phyloP scores from a whole-genome alignment of 1,140 invertebrate species.

The Physella acuta region DNA sequence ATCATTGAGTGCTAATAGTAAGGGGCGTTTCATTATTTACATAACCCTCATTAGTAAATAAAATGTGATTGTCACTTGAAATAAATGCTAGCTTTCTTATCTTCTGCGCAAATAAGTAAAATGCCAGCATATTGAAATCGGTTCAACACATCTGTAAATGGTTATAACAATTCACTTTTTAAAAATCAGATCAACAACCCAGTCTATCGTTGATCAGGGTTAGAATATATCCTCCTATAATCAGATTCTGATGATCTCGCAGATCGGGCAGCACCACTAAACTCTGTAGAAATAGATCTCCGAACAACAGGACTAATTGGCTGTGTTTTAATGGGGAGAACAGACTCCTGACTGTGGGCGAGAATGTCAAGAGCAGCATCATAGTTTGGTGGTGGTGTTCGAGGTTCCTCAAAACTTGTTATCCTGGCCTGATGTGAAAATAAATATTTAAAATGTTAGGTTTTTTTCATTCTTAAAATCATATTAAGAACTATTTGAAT shows the following conservation, averaged over 20 bases:
- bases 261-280: not conserved
- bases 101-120: too few species aligned
- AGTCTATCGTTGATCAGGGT: not conserved
- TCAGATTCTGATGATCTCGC: not conserved
- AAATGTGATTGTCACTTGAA: too few species aligned
- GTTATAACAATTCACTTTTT: too few species aligned
- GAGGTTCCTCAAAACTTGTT: constrained; percentile 31
- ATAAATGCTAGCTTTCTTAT: too few species aligned
- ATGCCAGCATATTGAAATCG: too few species aligned
- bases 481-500: too few species aligned
- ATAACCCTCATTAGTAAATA: too few species aligned
- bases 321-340: constrained; percentile 17
- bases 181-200: too few species aligned
- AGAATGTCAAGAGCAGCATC: constrained; percentile 43
- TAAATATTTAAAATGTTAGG: not conserved
- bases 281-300: constrained; percentile 15
- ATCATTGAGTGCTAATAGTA: too few species aligned
- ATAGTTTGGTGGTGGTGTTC: constrained; percentile 50
- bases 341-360: constrained; percentile 42
- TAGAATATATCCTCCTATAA: not conserved
- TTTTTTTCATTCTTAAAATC: too few species aligned
- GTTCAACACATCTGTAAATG: too few species aligned
- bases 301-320: not conserved
- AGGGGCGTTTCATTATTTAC: too few species aligned
- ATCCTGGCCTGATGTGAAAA: constrained; percentile 32